Percentiles rank a stretch among this genome's conserved stretches.
These are phyloP conservation scores for Notospermus geniculatus DNA, from an alignment of 1,140 invertebrate species.

Conservation along the genomic window DNA sequence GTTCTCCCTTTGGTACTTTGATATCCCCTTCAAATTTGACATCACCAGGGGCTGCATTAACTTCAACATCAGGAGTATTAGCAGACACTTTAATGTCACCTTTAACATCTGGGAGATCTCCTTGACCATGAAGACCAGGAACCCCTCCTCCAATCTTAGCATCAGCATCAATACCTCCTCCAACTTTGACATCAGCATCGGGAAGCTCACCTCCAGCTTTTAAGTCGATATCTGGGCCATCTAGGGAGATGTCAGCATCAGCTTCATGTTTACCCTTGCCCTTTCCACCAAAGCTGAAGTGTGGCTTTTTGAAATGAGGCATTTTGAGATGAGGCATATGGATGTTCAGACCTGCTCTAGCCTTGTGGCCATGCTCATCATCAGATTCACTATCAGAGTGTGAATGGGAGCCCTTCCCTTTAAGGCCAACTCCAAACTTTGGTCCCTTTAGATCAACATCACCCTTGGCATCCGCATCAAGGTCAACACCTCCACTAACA, in stretches of 20 bases:
- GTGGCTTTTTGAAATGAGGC: not conserved
- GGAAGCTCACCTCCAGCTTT: slow-evolving; percentile 1
- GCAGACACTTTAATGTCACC: not conserved
- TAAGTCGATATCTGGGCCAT: not conserved
- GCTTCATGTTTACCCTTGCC: not conserved
- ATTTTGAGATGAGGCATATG: not conserved
- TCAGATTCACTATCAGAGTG: no score
- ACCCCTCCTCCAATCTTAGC: no score
- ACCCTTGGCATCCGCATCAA: not conserved
- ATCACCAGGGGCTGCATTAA: not conserved
- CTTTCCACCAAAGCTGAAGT: slow-evolving; percentile 10
- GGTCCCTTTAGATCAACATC: no score
- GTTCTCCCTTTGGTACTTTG: not conserved
- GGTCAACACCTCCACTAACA: not conserved
- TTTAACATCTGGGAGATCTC: not conserved
- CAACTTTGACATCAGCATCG: not conserved
- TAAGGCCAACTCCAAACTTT: not conserved
- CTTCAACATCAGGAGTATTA: not conserved
- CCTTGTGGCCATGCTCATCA: not conserved
- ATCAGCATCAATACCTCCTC: slow-evolving; percentile 1
- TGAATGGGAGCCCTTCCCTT: not conserved
- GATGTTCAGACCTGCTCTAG: not conserved
- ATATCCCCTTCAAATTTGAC: not conserved
- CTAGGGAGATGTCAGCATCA: not conserved
- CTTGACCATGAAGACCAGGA: not conserved